These are phyloP conservation scores for Polymixis lichenea DNA, from an alignment of 2,888 invertebrate genomes.

Conservation along the genomic window DNA sequence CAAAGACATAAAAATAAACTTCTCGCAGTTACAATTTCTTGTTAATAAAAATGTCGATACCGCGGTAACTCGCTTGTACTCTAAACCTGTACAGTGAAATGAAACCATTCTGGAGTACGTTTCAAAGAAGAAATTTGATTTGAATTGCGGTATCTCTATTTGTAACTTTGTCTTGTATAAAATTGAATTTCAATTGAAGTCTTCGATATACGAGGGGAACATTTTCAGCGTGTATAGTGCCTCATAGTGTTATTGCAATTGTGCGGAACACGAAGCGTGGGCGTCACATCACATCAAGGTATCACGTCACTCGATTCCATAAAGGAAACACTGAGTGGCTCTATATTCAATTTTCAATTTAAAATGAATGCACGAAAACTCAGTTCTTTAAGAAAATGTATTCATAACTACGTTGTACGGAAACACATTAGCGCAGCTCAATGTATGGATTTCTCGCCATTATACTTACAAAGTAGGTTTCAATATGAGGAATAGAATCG, in stretches of 20 bases:
- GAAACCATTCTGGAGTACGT: slow-evolving; percentile 52
- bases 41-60: slow-evolving; percentile 41
- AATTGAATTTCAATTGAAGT: slow-evolving; percentile 70
- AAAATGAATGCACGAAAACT: slow-evolving; percentile 50
- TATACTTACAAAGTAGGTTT: slow-evolving; percentile 52
- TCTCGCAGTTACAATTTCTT: slow-evolving; percentile 34
- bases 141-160: slow-evolving; percentile 62
- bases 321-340: slow-evolving; percentile 71
- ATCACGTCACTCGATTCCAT: slow-evolving; percentile 69
- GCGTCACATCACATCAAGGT: slow-evolving; percentile 65
- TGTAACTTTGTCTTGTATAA: slow-evolving; percentile 61
- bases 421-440: slow-evolving; percentile 43
- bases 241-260: slow-evolving; percentile 63
- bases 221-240: slow-evolving; percentile 57
- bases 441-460: slow-evolving; percentile 51
- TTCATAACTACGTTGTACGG: slow-evolving; percentile 40
- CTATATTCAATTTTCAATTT: slow-evolving; percentile 76
- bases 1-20: slow-evolving; percentile 18
- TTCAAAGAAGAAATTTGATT: slow-evolving; percentile 66
- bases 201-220: slow-evolving; percentile 47
- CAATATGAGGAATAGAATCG: slow-evolving; percentile 44
- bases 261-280: slow-evolving; percentile 57
- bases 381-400: slow-evolving; percentile 33
- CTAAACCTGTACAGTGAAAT: slow-evolving; percentile 40
- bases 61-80: slow-evolving; percentile 29